phyloP scores from a whole-genome alignment of 1,140 invertebrate genomes.

The Popillia japonica region DNA sequence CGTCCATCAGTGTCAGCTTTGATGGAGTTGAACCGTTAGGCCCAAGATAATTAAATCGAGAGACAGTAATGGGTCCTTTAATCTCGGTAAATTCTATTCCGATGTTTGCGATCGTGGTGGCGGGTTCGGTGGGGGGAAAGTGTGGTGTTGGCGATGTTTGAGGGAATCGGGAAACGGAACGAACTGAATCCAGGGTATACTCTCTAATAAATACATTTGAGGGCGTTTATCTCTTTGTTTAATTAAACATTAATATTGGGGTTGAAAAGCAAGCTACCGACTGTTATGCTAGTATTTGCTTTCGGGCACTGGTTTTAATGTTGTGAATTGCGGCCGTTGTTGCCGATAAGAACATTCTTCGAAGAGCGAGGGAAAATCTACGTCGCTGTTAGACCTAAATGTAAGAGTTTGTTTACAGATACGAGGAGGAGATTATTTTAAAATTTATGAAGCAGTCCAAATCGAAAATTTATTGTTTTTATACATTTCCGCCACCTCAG shows the following conservation, averaged over 20 bases:
- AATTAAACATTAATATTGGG: constrained; percentile 33
- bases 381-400: not conserved
- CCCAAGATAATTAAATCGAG: constrained; percentile 23
- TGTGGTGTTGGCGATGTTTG: no score
- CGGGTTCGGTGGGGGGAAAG: no score
- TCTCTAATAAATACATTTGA: constrained; percentile 30
- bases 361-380: not conserved
- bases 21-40: constrained; percentile 17
- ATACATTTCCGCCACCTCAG: no score
- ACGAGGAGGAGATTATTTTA: not conserved
- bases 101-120: not conserved
- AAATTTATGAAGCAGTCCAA: no score
- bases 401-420: not conserved
- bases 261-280: constrained; percentile 10
- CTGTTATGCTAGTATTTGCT: not conserved
- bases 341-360: not conserved
- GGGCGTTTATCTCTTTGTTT: constrained; percentile 31
- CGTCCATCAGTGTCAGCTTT: constrained; percentile 27
- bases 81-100: constrained; percentile 30
- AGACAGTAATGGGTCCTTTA: constrained; percentile 31
- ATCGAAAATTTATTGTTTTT: no score
- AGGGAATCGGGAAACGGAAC: not conserved
- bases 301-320: constrained; percentile 2
- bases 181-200: not conserved
- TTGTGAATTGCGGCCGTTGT: not conserved